Evolutionary conservation across 92 coral and sea anemone genomes (phyloP).

Genomic region (Anthopleura xanthogrammica): DNA sequence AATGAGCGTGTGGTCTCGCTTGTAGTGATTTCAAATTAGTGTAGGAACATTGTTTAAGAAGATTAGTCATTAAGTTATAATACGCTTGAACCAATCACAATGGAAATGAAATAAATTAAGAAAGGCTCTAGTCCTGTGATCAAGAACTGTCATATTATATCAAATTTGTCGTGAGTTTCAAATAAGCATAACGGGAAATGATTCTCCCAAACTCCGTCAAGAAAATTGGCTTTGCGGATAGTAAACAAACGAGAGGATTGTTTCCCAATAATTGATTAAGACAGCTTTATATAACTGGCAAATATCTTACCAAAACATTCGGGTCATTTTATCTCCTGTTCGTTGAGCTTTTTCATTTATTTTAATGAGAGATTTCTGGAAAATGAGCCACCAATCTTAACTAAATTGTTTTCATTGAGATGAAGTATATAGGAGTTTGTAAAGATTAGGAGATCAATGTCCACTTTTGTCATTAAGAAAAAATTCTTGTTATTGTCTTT

Average conservation of each 20-base stretch:
- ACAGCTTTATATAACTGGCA: not conserved
- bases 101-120: not conserved
- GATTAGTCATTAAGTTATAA: too few relatives aligned
- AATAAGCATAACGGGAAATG: not conserved
- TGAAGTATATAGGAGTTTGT: too few relatives aligned
- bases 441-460: too few relatives aligned
- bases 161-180: not conserved
- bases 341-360: not conserved
- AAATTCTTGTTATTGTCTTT: too few relatives aligned
- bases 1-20: too few relatives aligned
- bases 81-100: not conserved
- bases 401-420: not conserved
- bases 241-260: not conserved
- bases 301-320: not conserved
- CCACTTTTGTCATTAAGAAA: too few relatives aligned
- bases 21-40: too few relatives aligned
- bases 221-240: not conserved
- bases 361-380: not conserved
- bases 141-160: not conserved
- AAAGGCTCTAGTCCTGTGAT: not conserved
- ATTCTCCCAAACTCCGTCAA: not conserved
- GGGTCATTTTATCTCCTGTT: not conserved
- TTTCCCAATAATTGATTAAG: not conserved
- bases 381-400: not conserved
- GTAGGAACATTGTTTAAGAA: too few relatives aligned